These are phyloP conservation scores for Tetramorium parvispinum DNA, from an alignment of 1,140 invertebrate species.

Conservation along the genomic window DNA sequence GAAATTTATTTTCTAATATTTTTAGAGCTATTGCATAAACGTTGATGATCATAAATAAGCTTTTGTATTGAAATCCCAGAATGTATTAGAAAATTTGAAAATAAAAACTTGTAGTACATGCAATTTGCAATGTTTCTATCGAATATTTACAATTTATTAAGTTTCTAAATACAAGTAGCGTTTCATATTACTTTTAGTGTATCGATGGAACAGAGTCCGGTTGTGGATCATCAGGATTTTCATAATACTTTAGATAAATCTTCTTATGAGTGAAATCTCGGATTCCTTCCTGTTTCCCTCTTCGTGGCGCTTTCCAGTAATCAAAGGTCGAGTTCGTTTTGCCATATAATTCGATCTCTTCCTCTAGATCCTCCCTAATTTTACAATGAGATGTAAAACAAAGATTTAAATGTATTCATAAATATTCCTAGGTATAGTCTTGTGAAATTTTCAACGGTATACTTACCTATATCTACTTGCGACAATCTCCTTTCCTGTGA, in stretches of 20 bases:
- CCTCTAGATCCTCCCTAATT: conserved; percentile 90
- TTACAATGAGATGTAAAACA: conserved; percentile 46
- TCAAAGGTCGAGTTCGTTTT: conserved; percentile 89
- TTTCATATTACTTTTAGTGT: conserved; percentile 19
- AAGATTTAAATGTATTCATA: neutral
- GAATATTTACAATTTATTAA: conserved; percentile 44
- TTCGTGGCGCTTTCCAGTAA: conserved; percentile 91
- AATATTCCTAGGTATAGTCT: neutral
- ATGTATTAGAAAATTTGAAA: conserved; percentile 35
- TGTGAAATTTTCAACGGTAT: neutral
- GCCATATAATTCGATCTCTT: conserved; percentile 90
- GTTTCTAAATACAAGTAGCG: conserved; percentile 1
- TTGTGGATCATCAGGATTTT: conserved; percentile 89
- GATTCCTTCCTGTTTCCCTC: conserved; percentile 93
- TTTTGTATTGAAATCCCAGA: conserved; percentile 33
- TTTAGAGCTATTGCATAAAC: neutral
- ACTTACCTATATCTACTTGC: conserved; percentile 88
- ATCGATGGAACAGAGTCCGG: conserved; percentile 86
- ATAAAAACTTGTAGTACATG: conserved; percentile 49
- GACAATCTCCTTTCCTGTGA: conserved; percentile 92
- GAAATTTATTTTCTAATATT: conserved; percentile 52
- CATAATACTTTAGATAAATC: conserved; percentile 91
- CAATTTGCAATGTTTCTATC: neutral
- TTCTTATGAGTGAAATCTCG: conserved; percentile 92
- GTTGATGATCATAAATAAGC: conserved; percentile 5